Conservation (phyloP, 2,797 vertebrate species). For the Premnoplex brunnescens region DNA sequence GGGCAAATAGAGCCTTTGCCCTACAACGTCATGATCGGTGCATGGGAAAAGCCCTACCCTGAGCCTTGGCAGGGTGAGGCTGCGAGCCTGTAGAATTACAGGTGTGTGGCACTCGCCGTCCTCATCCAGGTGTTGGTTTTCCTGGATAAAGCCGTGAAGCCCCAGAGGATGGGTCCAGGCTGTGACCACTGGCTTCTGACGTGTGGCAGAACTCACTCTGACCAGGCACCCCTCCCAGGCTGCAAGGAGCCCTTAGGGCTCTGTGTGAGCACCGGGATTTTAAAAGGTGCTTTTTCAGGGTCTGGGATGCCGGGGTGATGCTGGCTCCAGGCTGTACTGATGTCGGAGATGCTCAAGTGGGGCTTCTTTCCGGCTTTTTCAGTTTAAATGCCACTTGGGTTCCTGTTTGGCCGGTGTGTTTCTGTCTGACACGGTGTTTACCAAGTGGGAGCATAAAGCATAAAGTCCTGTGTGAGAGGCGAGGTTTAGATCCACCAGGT, state of each 20-base stretch:
- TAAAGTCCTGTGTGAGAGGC: neutral
- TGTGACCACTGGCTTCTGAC: accelerated
- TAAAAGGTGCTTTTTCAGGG: neutral
- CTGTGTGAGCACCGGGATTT: accelerated
- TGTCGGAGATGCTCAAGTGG: neutral
- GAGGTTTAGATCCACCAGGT: neutral
- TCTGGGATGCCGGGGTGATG: accelerated
- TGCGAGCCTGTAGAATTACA: accelerated
- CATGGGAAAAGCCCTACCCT: accelerated
- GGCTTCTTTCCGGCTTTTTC: neutral
- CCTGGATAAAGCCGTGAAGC: neutral
- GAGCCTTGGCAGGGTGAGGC: neutral
- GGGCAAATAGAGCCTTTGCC: neutral
- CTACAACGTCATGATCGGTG: accelerated
- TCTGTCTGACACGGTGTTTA: accelerated
- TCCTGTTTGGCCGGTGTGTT: neutral
- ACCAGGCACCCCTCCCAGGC: neutral
- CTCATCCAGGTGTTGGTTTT: neutral
- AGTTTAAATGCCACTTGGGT: accelerated
- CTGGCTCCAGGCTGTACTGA: neutral
- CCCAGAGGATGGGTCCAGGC: accelerated
- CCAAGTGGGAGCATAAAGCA: neutral
- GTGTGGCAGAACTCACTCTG: accelerated
- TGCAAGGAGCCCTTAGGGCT: neutral
- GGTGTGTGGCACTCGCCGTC: neutral